Evolutionary conservation across 2,888 invertebrate genomes (phyloP).

Genomic region (Sinodicranocentrus sp.): DNA sequence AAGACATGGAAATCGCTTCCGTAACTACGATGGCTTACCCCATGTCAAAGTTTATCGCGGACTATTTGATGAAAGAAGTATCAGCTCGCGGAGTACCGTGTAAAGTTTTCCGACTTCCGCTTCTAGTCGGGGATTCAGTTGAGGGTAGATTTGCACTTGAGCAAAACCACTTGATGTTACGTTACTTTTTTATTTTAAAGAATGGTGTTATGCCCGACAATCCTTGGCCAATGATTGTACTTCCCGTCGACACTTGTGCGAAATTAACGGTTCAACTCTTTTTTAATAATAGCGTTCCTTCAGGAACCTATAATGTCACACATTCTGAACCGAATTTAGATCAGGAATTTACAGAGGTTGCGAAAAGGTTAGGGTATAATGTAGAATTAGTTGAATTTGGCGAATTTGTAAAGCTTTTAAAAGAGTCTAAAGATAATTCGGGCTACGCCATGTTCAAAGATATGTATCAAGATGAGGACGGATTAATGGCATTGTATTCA

Average conservation of each 20-base stretch:
- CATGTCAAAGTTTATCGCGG: constrained; percentile 60
- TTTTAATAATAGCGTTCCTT: constrained; percentile 35
- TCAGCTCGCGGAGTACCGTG: constrained; percentile 57
- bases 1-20: no score
- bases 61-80: constrained; percentile 48
- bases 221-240: constrained; percentile 11
- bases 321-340: constrained; percentile 26
- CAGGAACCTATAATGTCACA: constrained; percentile 63
- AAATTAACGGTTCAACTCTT: constrained; percentile 42
- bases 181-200: constrained; percentile 47
- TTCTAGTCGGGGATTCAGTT: constrained; percentile 54
- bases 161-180: constrained; percentile 62
- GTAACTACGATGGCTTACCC: background rate
- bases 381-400: constrained; percentile 19
- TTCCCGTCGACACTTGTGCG: constrained; percentile 63
- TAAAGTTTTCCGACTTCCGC: constrained; percentile 56
- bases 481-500: no score
- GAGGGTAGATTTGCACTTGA: constrained; percentile 36
- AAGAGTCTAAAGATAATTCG: constrained; percentile 2
- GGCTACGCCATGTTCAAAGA: constrained; percentile 18
- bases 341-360: constrained; percentile 2
- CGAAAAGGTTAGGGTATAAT: constrained; percentile 24
- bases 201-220: constrained; percentile 26
- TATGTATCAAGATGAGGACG: constrained; percentile 22
- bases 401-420: constrained; percentile 2